Percentiles rank a stretch among this genome's conserved stretches.
phyloP scores from a whole-genome alignment of 2,113 vertebrate species.

The Uropsilus gracilis region DNA sequence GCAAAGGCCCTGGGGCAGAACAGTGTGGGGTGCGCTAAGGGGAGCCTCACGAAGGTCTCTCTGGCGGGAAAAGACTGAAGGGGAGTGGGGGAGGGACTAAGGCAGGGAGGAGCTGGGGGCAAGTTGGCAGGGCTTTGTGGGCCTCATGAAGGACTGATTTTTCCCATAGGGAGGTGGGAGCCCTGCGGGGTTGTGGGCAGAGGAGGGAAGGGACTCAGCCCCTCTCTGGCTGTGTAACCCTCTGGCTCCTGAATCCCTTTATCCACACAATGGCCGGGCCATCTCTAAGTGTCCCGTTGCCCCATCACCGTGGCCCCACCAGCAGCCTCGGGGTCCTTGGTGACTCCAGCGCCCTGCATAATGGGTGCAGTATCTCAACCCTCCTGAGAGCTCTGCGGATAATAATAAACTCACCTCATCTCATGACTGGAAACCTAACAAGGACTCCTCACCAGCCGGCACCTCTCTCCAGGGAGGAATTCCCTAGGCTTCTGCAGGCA shows the following conservation, averaged over 20 bases:
- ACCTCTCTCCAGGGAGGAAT: background rate
- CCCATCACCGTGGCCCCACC: background rate
- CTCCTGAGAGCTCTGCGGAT: background rate
- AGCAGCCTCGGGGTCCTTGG: background rate
- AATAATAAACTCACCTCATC: slow-evolving; percentile 38
- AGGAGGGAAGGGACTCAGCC: background rate
- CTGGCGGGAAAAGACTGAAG: background rate
- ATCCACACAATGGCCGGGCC: background rate
- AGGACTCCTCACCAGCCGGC: background rate
- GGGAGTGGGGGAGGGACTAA: background rate
- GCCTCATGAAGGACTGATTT: background rate
- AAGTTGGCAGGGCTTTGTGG: fast-evolving
- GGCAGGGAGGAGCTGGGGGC: background rate
- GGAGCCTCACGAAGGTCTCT: too few species aligned
- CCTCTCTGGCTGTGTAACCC: background rate
- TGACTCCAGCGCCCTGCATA: background rate
- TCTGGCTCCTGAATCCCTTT: background rate
- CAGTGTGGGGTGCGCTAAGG: too few species aligned
- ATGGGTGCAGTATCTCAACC: background rate
- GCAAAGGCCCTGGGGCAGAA: too few species aligned
- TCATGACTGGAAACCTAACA: background rate
- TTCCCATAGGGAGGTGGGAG: background rate
- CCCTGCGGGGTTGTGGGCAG: background rate
- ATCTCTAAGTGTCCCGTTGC: background rate
- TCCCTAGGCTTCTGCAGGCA: background rate